Evolutionary conservation across 1,140 invertebrate genomes (phyloP), one percentile per base, ranked within the genome.

Genomic region (Leptinotarsa texana): DNA sequence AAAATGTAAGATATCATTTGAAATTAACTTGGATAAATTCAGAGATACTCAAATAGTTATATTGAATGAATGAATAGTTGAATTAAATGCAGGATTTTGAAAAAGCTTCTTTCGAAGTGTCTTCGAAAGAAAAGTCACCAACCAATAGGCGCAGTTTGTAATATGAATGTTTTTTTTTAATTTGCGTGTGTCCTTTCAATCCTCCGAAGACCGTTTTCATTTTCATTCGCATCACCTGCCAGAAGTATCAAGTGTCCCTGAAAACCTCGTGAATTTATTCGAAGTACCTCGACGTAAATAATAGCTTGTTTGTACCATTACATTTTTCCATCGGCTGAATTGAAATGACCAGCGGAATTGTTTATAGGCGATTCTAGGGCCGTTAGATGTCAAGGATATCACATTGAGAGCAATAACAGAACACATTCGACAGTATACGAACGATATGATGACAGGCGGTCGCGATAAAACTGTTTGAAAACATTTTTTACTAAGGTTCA

Each of bases 321-420:
- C 22, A 70, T 70, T 61, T 22, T 70, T 48, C 33, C 69, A 70
- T 70, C 47, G 57, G 21, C 13, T 13, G 18, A 57, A 61, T 70
- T 42, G 47, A 73, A 63, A 73, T 73, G 17, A n/a, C 71, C 61
- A 42, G n/a, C 17, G 17, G n/a, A 65, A 73, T 65, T 57, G 69
- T 70, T 68, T 57, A 70, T 21, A 70, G 47, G 48, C 69, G 17
- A 70, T 70, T 61, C 24, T 70, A 24, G 5, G 69, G 47, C 49
- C 21, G 11, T 70, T 57, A 48, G 47, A 70, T 70, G 69, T 70
- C 42, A 57, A 70, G 33, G 69, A 48, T 70, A 48, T 70, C 69
- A 57, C 69, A 70, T 70, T 70, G 21, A 48, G 69, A 48, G 69
- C 69, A 70, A 70, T 70, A 70, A 70, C 69, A 70, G 47, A 69